Percentiles rank a stretch among this genome's conserved stretches.
phyloP scores from a whole-genome alignment of 1,140 invertebrate genomes.

The Scaptomyza pallida region DNA sequence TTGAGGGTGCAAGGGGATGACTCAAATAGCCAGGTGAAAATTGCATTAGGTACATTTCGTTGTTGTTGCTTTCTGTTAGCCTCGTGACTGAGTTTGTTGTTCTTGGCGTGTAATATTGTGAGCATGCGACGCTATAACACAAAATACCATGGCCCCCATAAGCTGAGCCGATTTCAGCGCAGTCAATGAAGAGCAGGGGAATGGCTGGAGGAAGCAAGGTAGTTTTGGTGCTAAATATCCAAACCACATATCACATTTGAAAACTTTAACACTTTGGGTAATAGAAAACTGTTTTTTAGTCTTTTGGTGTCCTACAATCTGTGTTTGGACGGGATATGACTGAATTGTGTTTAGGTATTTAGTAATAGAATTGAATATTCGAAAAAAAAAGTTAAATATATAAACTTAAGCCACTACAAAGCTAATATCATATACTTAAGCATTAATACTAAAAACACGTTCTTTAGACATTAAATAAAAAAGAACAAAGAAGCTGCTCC shows the following conservation, averaged over 20 bases:
- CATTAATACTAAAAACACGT: too few relatives aligned
- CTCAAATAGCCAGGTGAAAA: slow-evolving; percentile 57
- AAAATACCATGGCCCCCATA: slow-evolving; percentile 15
- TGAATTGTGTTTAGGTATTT: too few relatives aligned
- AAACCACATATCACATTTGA: neutral
- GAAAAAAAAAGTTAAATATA: too few relatives aligned
- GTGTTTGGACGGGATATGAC: too few relatives aligned
- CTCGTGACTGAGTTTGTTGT: slow-evolving; percentile 29
- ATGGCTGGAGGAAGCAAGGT: too few relatives aligned
- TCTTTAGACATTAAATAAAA: neutral
- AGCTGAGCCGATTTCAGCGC: slow-evolving; percentile 11
- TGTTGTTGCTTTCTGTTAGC: slow-evolving; percentile 8
- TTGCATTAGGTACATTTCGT: slow-evolving; percentile 66
- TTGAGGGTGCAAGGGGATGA: neutral
- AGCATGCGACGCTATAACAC: slow-evolving; percentile 29
- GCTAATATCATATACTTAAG: too few relatives aligned
- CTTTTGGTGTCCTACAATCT: neutral
- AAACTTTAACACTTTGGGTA: slow-evolving; percentile 3
- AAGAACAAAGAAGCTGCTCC: neutral
- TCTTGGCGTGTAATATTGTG: slow-evolving; percentile 13
- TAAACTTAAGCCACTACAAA: too few relatives aligned
- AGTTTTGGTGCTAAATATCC: neutral
- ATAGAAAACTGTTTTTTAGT: neutral
- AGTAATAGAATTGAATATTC: too few relatives aligned
- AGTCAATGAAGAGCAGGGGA: neutral